Evolutionary conservation across 2,888 invertebrate genomes (phyloP).

Genomic region (Diogma glabrata): DNA sequence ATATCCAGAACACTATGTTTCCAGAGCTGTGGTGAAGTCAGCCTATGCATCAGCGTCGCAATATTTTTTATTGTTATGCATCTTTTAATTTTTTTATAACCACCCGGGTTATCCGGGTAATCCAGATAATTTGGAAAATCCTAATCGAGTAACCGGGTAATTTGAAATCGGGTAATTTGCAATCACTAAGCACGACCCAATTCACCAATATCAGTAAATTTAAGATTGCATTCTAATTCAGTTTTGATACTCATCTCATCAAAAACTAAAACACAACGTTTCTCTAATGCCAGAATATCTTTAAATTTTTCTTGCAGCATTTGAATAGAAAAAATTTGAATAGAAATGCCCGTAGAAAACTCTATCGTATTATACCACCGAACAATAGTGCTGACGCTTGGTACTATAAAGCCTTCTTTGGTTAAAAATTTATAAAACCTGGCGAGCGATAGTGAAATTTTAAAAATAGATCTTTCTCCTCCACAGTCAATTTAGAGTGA

Average conservation of each 20-base stretch:
- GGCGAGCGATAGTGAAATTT: constrained; percentile 1
- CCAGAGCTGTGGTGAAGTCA: too few species aligned
- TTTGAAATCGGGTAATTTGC: too few species aligned
- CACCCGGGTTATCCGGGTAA: too few species aligned
- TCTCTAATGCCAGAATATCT: neutral
- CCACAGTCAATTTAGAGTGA: neutral
- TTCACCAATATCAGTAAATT: constrained; percentile 3
- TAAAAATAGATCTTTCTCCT: neutral
- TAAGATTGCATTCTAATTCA: constrained; percentile 1
- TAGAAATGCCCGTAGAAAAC: constrained; percentile 1
- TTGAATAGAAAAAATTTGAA: neutral
- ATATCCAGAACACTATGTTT: too few species aligned
- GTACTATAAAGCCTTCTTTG: neutral
- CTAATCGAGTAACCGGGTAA: too few species aligned
- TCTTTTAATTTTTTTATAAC: too few species aligned
- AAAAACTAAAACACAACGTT: neutral
- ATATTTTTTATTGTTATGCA: too few species aligned
- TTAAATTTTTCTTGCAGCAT: constrained; percentile 6
- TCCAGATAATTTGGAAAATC: too few species aligned
- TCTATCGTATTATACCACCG: neutral
- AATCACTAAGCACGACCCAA: too few species aligned
- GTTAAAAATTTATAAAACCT: constrained; percentile 8
- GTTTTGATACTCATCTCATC: constrained; percentile 5
- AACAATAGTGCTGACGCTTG: neutral
- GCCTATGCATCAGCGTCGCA: too few species aligned